Evolutionary conservation across 64 coral and sea anemone genomes (phyloP), one percentile per base, ranked within the genome.

Genomic region (Actinia tenebrosa): DNA sequence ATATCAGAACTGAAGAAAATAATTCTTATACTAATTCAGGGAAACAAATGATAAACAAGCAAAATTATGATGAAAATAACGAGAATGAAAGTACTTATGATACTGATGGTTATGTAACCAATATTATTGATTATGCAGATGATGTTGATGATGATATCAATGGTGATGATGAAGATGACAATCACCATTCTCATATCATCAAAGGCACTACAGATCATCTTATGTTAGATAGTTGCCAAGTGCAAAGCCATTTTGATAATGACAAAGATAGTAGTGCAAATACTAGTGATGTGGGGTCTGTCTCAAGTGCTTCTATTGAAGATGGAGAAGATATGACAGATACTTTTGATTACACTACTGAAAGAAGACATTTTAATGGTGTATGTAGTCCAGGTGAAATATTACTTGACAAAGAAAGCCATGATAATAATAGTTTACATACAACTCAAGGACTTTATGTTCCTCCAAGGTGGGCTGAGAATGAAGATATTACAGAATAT

Each of bases 341-440:
- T 42, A 30, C 69, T 75, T 42, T 75, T 75, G 26, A 75, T 30
- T 25, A 37, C 25, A 75, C 69, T 42, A 8, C 23, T 30, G 27
- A 13, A 75, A 75, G 69, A 75, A 75, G 9, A 30, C 3, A 10
- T 75, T 75, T 75, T 2, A 75, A 75, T 75, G 22, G 79, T 53
- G 43, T 53, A 53, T 52, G 20, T 11, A 81, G 79, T 50, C 79
- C 79, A 50, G 79, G 46, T 81, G 79, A 81, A 81, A 81, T 81
- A 81, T 42, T 75, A 16, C 14, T 75, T 30, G 69, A 75, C 25
- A 42, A 75, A 30, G 44, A 20, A 22, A 11, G 44, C 11, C 16
- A 52, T 50, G 17, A 52, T 22, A 6, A 81, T 81, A 3, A 81
- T 50, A 53, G 44, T 50, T 81, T 81, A 53, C 53, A 81, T 14